Conservation (phyloP, 2,888 invertebrate genomes). For the Oligia latruncula region DNA sequence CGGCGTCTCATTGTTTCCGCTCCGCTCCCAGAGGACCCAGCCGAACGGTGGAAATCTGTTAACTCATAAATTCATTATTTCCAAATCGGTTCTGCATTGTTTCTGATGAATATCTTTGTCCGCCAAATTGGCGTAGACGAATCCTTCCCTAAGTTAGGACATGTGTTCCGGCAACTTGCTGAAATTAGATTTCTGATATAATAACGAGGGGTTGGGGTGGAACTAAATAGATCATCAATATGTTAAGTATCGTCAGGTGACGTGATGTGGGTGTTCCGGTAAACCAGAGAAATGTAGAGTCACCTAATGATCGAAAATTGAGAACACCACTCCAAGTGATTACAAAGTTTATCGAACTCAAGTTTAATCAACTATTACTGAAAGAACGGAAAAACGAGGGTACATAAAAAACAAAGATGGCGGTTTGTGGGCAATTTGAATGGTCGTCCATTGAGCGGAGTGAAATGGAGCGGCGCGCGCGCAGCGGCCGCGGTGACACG, state of each 20-base stretch:
- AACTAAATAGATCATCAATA: constrained; percentile 77
- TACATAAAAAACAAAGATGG: constrained; percentile 80
- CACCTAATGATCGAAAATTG: constrained; percentile 72
- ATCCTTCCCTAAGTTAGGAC: constrained; percentile 76
- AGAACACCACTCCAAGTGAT: constrained; percentile 69
- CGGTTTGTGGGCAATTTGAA: constrained; percentile 80
- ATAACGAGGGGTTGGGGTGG: constrained; percentile 74
- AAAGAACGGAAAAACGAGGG: constrained; percentile 77
- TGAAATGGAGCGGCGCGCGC: constrained; percentile 81
- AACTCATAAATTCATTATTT: constrained; percentile 83
- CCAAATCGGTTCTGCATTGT: constrained; percentile 87
- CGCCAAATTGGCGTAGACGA: constrained; percentile 78
- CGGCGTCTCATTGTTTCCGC: constrained; percentile 82
- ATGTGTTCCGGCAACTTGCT: constrained; percentile 77
- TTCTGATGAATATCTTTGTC: constrained; percentile 88
- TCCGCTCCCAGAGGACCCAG: constrained; percentile 79
- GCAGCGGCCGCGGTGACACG: constrained; percentile 81
- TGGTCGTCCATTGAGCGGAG: constrained; percentile 80
- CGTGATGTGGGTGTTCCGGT: constrained; percentile 69
- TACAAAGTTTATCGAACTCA: constrained; percentile 78
- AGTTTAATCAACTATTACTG: constrained; percentile 78
- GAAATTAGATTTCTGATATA: constrained; percentile 82
- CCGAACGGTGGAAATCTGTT: constrained; percentile 79
- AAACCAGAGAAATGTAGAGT: constrained; percentile 58
- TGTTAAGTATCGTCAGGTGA: constrained; percentile 70